Conservation (phyloP, 2,888 invertebrate genomes). For the Pardosa pseudoannulata region DNA sequence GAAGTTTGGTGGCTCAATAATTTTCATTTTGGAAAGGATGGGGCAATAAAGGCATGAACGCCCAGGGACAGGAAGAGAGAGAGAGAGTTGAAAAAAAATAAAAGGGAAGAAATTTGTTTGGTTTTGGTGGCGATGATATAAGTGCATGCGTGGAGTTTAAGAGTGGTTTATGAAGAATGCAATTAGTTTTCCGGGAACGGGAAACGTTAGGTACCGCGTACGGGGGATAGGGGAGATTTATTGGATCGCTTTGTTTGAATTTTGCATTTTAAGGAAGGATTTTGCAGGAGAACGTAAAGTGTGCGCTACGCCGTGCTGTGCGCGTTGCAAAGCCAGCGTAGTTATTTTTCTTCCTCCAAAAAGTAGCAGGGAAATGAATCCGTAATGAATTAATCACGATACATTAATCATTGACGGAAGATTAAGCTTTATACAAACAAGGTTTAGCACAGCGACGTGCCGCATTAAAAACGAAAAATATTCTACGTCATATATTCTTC, state of each 20-base stretch:
- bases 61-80: background rate
- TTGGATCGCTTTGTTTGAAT: conserved; percentile 47
- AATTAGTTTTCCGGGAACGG: conserved; percentile 53
- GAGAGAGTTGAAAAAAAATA: conserved; percentile 21
- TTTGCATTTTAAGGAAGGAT: conserved; percentile 32
- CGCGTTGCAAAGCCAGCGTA: background rate
- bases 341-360: background rate
- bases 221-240: conserved; percentile 35
- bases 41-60: conserved; percentile 54
- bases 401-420: too few relatives aligned
- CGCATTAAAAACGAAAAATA: too few relatives aligned
- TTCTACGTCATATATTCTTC: too few relatives aligned
- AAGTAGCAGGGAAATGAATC: background rate
- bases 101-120: conserved; percentile 36
- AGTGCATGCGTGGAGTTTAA: conserved; percentile 53
- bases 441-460: too few relatives aligned
- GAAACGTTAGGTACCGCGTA: conserved; percentile 16
- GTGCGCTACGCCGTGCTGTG: too few relatives aligned
- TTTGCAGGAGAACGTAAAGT: conserved; percentile 18
- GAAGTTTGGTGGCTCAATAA: conserved; percentile 59
- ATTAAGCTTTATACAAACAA: too few relatives aligned
- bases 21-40: conserved; percentile 60
- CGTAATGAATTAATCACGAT: background rate
- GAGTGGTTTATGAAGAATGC: conserved; percentile 71
- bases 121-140: conserved; percentile 62